Conservation (phyloP, 2,888 invertebrate species). For the Perdita meconis region DNA sequence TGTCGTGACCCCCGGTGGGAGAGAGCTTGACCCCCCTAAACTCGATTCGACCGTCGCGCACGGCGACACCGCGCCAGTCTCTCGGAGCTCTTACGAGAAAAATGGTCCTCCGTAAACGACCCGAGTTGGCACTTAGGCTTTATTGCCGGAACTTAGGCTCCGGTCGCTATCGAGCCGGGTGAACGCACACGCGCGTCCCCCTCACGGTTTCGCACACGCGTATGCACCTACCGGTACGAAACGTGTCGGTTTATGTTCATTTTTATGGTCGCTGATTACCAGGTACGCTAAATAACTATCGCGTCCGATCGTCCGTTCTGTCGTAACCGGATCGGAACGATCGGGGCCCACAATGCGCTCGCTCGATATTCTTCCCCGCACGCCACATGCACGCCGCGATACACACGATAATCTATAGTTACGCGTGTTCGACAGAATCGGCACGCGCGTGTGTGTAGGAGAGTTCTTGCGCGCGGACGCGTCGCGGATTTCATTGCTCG, state of each 20-base stretch:
- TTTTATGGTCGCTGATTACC: constrained; percentile 80
- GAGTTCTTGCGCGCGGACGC: neutral
- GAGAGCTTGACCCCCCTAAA: constrained; percentile 44
- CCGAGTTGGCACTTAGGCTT: constrained; percentile 72
- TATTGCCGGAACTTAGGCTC: constrained; percentile 69
- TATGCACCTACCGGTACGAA: constrained; percentile 57
- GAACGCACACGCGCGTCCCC: constrained; percentile 37
- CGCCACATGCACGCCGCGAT: constrained; percentile 49
- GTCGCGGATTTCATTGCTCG: constrained; percentile 32
- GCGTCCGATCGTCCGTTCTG: constrained; percentile 72
- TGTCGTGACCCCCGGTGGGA: neutral
- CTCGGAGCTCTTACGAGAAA: constrained; percentile 54
- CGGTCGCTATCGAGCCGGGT: constrained; percentile 65
- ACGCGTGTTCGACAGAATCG: neutral
- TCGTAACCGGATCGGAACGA: constrained; percentile 73
- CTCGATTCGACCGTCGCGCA: constrained; percentile 64
- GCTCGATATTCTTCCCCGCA: constrained; percentile 55
- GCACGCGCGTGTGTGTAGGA: constrained; percentile 1
- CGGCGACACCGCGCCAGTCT: constrained; percentile 50
- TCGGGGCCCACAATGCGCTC: constrained; percentile 57
- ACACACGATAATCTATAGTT: constrained; percentile 58
- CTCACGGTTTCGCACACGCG: constrained; percentile 27
- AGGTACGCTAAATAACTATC: constrained; percentile 79
- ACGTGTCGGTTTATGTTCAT: constrained; percentile 79
- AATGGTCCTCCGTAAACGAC: constrained; percentile 65